phyloP scores from a whole-genome alignment of 1,140 invertebrate genomes.

The Oreohelix idahoensis region DNA sequence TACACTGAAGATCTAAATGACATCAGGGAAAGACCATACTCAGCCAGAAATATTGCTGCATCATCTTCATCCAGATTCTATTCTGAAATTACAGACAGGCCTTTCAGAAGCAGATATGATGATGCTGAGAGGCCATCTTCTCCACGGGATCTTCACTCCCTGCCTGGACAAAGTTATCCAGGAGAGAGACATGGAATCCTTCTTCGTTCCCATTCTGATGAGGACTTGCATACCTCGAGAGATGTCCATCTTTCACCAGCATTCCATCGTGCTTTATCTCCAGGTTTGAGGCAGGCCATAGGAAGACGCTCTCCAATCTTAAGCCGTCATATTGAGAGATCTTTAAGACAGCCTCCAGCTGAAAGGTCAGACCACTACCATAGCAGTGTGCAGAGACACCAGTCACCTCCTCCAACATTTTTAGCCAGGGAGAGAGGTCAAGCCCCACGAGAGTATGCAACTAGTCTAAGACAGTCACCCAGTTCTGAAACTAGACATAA shows the following conservation, averaged over 20 bases:
- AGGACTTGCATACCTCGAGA: not conserved
- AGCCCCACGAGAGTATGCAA: not conserved
- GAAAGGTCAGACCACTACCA: not conserved
- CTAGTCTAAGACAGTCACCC: not conserved
- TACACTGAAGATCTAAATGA: not conserved
- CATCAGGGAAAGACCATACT: not conserved
- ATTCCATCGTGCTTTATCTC: slow-evolving; percentile 13
- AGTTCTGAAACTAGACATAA: not conserved
- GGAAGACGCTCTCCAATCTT: slow-evolving; percentile 18
- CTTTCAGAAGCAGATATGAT: not conserved
- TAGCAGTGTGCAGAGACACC: not conserved
- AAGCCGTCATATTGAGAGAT: slow-evolving; percentile 9
- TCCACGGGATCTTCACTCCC: not conserved
- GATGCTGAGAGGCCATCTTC: not conserved
- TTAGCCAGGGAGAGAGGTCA: slow-evolving; percentile 22
- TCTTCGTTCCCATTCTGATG: not conserved
- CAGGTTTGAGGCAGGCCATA: slow-evolving; percentile 1
- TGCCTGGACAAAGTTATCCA: not conserved
- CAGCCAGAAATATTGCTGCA: not conserved
- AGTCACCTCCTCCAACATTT: slow-evolving; percentile 27
- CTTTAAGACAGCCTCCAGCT: slow-evolving; percentile 18
- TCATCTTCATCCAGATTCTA: not conserved
- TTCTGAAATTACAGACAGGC: not conserved
- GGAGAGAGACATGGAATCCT: not conserved
- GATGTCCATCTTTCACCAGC: slow-evolving; percentile 6